Evolutionary conservation across 2,113 vertebrate genomes (phyloP), one percentile per base, ranked within the genome.

Genomic region (Leucoraja erinaceus): DNA sequence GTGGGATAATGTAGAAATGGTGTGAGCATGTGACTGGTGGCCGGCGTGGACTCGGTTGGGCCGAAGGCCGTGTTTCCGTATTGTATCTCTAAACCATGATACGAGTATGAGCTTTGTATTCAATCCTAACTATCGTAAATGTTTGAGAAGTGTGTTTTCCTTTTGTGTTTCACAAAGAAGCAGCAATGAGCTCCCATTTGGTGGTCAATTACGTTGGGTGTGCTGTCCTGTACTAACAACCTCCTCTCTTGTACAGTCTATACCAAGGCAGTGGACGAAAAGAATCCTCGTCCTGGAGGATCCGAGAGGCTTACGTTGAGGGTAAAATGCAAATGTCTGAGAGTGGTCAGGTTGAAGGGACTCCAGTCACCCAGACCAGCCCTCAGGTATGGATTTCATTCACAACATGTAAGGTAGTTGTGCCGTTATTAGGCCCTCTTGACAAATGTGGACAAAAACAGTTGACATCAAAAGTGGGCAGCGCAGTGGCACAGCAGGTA

Each of bases 261-360:
- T 95, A 95, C 14, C 96, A 96, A 0, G 98, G 97, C 79, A 95
- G 94, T 56, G 95, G 95, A 93, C 96, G 97, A 93, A 98, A 96
- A 90, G 96, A 96, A 10, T 97, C 98, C 0, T 95, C 97, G 8
- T 98, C 98, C 0, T 98, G 98, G 97, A 97, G 96, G 93, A 95
- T 97, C 74, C 97, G 96, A 94, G 97, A 98, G 0, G 93, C 93
- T 28, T 96, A 94, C 56, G 95, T 93, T 3, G 96, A 97, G 93
- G 96, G 95, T 86, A 96, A 95, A 78, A 96, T 96, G 28, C 96
- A 95, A 54, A 95, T 94, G 3, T 95, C 97, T 93, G 97, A 97
- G 20, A 94, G 96, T 70, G 98, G 97, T 84, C 98, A 96, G 66
- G 98, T 98, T 0, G 97, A 97, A 70, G 98, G 98, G 94, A 96